Percentiles rank a stretch among this genome's conserved stretches.
Conservation (phyloP, 2,888 invertebrate genomes). For the Hydriomena furcata region DNA sequence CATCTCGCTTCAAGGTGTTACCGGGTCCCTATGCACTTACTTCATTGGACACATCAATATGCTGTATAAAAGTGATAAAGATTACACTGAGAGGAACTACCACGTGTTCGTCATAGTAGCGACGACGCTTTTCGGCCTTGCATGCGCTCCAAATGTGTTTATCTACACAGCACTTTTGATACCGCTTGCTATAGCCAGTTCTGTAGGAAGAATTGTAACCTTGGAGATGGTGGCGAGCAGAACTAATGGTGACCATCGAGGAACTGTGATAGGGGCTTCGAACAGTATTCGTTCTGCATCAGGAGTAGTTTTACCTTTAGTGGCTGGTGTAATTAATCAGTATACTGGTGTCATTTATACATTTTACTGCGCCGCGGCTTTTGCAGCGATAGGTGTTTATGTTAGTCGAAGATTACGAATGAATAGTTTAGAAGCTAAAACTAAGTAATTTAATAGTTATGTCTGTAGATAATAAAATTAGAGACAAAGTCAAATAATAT, state of each 20-base stretch:
- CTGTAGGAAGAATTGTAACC: slow-evolving; percentile 71
- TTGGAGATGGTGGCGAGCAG: slow-evolving; percentile 76
- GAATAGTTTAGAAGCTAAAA: slow-evolving; percentile 36
- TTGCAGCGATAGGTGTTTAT: slow-evolving; percentile 56
- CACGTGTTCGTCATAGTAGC: slow-evolving; percentile 72
- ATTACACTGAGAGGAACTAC: slow-evolving; percentile 61
- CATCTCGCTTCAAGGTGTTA: slow-evolving; percentile 75
- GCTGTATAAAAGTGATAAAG: slow-evolving; percentile 64
- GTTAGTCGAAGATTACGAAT: slow-evolving; percentile 49
- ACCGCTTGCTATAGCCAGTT: slow-evolving; percentile 71
- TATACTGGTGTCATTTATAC: slow-evolving; percentile 66
- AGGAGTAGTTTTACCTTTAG: slow-evolving; percentile 80
- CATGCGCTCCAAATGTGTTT: slow-evolving; percentile 57
- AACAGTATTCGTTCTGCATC: slow-evolving; percentile 81
- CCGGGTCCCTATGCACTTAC: slow-evolving; percentile 70
- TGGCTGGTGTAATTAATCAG: slow-evolving; percentile 77
- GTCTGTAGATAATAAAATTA: too few relatives aligned
- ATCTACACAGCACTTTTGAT: slow-evolving; percentile 66
- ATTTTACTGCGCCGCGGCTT: slow-evolving; percentile 50
- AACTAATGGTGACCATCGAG: slow-evolving; percentile 73
- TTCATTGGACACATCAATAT: slow-evolving; percentile 65
- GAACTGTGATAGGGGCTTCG: slow-evolving; percentile 81
- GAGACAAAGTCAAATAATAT: too few relatives aligned
- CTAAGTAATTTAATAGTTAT: slow-evolving; percentile 29
- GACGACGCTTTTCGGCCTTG: slow-evolving; percentile 65